Conservation (phyloP, 1,140 invertebrate species). For the Habropoda laboriosa region DNA sequence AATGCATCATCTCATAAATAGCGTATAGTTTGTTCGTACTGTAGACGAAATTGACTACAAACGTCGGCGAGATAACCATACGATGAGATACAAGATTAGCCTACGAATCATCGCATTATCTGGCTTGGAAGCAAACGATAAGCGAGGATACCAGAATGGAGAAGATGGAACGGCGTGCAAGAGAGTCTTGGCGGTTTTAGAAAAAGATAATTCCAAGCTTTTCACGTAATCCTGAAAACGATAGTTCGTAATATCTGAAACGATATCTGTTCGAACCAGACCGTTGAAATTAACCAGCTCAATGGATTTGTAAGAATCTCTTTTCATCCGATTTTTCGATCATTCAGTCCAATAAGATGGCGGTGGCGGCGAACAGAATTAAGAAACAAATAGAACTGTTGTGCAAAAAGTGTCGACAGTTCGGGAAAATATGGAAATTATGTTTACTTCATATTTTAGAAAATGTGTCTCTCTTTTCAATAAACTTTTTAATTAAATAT, state of each 20-base stretch:
- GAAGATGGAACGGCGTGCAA: neutral
- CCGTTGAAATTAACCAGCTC: neutral
- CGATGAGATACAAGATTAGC: neutral
- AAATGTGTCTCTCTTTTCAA: too few species aligned
- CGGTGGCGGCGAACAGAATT: too few species aligned
- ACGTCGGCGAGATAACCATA: neutral
- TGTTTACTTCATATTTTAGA: too few species aligned
- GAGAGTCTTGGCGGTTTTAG: neutral
- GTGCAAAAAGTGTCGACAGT: too few species aligned
- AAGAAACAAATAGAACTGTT: neutral
- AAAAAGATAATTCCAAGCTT: slow-evolving; percentile 15
- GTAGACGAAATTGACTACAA: neutral
- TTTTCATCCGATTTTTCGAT: neutral
- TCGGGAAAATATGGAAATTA: too few species aligned
- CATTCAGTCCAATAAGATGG: too few species aligned
- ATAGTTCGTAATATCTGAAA: neutral
- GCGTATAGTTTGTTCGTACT: neutral
- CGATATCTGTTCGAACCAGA: neutral
- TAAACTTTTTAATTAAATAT: too few species aligned
- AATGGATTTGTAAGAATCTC: neutral
- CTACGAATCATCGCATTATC: slow-evolving; percentile 19
- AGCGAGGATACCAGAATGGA: neutral
- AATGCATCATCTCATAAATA: neutral
- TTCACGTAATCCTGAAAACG: neutral
- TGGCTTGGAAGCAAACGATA: slow-evolving; percentile 12